Evolutionary conservation across 2,888 invertebrate species (phyloP).

Genomic region (Dermolepida albohirtum): DNA sequence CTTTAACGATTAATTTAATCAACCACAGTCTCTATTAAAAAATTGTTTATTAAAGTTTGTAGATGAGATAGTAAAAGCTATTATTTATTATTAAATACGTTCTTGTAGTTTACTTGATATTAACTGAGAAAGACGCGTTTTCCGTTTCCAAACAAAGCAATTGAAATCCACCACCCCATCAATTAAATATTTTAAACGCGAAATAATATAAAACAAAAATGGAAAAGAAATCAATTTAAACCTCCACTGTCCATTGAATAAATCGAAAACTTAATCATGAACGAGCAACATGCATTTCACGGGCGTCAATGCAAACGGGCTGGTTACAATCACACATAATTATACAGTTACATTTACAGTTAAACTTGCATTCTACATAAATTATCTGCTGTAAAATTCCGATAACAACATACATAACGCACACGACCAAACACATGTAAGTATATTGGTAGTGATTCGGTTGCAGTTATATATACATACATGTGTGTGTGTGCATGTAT

Average conservation of each 20-base stretch:
- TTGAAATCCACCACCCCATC: conserved; percentile 19
- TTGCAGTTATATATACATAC: too few species aligned
- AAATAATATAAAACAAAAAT: conserved; percentile 26
- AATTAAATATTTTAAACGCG: conserved; percentile 18
- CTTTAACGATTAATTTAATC: too few species aligned
- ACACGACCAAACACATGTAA: not conserved
- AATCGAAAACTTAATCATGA: conserved; percentile 29
- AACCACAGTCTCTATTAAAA: too few species aligned
- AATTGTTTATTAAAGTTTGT: too few species aligned
- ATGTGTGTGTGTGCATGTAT: conserved; percentile 2
- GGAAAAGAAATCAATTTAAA: conserved; percentile 27
- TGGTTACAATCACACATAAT: conserved; percentile 34
- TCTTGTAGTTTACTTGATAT: too few species aligned
- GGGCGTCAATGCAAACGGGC: conserved; percentile 24
- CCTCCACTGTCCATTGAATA: not conserved
- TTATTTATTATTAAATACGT: too few species aligned
- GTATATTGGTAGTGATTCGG: too few species aligned
- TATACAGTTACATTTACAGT: conserved; percentile 38
- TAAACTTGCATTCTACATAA: conserved; percentile 37
- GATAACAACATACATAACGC: conserved; percentile 25
- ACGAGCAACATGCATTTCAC: conserved; percentile 16
- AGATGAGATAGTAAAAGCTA: too few species aligned
- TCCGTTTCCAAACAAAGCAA: conserved; percentile 9
- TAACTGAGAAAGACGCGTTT: conserved; percentile 1
- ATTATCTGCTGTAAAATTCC: conserved; percentile 34